Evolutionary conservation across 2,797 vertebrate genomes (phyloP).

Genomic region (Alauda arvensis): DNA sequence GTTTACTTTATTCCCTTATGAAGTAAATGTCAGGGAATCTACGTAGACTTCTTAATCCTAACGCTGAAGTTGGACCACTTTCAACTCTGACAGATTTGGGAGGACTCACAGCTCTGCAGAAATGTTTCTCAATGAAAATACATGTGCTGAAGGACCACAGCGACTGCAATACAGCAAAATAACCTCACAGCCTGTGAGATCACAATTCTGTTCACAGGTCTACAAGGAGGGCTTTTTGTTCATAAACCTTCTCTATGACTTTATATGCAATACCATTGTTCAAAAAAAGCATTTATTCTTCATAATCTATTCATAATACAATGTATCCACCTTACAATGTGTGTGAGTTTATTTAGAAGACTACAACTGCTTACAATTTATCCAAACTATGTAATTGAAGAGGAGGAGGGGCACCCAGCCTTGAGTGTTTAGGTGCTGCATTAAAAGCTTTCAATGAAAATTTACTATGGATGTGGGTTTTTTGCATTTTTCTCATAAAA

Average conservation of each 20-base stretch:
- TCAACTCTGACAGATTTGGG: not conserved
- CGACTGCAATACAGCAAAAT: not conserved
- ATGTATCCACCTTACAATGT: slow-evolving; percentile 44
- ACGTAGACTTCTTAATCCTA: not conserved
- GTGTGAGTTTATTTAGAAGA: slow-evolving; percentile 60
- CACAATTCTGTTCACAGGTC: not conserved
- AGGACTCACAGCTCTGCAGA: not conserved
- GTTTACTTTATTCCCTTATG: not conserved
- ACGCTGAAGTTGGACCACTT: not conserved
- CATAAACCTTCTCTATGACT: not conserved
- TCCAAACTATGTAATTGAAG: slow-evolving; percentile 34
- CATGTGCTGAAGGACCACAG: not conserved
- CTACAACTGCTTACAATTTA: slow-evolving; percentile 50
- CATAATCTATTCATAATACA: slow-evolving; percentile 46
- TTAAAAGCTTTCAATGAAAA: slow-evolving; percentile 50
- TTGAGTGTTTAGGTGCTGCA: slow-evolving; percentile 18
- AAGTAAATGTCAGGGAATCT: not conserved
- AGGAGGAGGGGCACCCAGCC: slow-evolving; percentile 29
- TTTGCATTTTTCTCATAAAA: not conserved
- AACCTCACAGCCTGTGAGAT: not conserved
- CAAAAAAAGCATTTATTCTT: slow-evolving; percentile 57
- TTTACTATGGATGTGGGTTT: slow-evolving; percentile 3
- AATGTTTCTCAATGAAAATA: not conserved
- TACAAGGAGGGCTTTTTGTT: not conserved
- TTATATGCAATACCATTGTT: slow-evolving; percentile 30